phyloP scores from a whole-genome alignment of 2,797 vertebrate genomes.

The Cynopterus sphinx region DNA sequence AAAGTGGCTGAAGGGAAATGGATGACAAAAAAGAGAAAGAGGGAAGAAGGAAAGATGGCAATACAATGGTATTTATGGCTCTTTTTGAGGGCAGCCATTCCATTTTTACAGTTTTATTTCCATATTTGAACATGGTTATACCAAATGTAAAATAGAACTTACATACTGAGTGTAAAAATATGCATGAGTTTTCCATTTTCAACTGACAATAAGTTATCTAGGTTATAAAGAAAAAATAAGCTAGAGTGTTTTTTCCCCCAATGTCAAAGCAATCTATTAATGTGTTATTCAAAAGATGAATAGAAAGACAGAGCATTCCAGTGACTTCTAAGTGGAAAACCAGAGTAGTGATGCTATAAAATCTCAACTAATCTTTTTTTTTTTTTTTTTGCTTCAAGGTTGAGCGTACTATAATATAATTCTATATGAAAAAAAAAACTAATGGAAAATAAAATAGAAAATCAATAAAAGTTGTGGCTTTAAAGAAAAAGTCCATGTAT shows the following conservation, averaged over 20 bases:
- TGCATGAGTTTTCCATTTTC: background rate
- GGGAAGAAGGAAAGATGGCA: background rate
- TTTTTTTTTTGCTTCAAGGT: background rate
- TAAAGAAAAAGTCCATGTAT: background rate
- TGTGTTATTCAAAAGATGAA: background rate
- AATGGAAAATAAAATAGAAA: background rate
- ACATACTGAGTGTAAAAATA: background rate
- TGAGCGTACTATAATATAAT: background rate
- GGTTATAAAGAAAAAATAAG: background rate
- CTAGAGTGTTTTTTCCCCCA: background rate
- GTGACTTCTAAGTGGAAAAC: background rate
- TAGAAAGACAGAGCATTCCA: background rate
- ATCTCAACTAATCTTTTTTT: background rate
- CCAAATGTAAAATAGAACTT: background rate
- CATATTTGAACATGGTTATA: background rate
- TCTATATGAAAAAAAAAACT: background rate
- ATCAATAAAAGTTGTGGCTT: background rate
- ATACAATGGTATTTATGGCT: background rate
- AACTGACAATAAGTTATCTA: background rate
- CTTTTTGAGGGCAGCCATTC: background rate
- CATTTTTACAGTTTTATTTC: background rate
- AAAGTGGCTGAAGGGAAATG: background rate
- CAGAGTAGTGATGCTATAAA: background rate
- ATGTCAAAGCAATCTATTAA: background rate
- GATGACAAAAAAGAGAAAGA: background rate